Conservation (phyloP, 2,797 vertebrate genomes). For the Myotis vivesi region DNA sequence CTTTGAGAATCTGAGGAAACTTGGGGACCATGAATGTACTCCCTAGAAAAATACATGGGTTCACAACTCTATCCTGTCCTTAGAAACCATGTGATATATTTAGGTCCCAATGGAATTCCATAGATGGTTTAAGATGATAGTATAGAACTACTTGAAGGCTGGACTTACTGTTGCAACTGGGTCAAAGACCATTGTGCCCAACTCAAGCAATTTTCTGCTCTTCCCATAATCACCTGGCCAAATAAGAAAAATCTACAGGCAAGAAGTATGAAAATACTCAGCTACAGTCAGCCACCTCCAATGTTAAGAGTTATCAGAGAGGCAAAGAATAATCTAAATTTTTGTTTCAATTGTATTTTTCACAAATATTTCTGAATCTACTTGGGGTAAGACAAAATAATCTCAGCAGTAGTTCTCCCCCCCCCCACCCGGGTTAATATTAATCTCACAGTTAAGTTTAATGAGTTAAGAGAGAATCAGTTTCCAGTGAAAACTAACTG, state of each 20-base stretch:
- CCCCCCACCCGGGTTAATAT: not conserved
- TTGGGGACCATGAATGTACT: not conserved
- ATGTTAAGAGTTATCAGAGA: not conserved
- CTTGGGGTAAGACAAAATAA: not conserved
- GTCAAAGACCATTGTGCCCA: not conserved
- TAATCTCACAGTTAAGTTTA: not conserved
- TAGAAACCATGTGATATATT: not conserved
- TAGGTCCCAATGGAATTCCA: not conserved
- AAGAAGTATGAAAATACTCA: not conserved
- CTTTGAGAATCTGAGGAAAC: not conserved
- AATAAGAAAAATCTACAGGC: not conserved
- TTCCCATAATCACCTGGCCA: not conserved
- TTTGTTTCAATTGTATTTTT: not conserved
- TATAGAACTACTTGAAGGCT: not conserved
- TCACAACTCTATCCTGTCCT: not conserved
- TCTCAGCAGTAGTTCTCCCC: not conserved
- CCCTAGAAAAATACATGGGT: not conserved
- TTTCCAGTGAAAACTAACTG: constrained; percentile 6
- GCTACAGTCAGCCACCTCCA: not conserved
- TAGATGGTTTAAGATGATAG: not conserved
- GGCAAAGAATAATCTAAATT: not conserved
- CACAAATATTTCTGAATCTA: not conserved
- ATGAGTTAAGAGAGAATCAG: not conserved
- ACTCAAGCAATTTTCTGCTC: not conserved
- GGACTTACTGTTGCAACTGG: not conserved